phyloP scores from a whole-genome alignment of 2,797 vertebrate species.

The Etheostoma nigrum region DNA sequence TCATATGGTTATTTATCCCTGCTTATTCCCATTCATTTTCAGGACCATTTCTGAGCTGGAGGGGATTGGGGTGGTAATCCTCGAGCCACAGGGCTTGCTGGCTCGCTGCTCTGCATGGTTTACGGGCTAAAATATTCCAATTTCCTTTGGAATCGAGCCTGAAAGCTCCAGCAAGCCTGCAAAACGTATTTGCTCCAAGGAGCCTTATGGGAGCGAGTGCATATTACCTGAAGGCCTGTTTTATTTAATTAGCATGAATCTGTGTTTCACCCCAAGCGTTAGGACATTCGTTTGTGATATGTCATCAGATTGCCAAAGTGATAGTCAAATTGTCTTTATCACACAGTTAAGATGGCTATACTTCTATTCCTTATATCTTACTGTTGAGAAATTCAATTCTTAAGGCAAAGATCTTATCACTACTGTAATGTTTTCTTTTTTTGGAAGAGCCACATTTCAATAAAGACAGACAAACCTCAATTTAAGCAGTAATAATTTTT shows the following conservation, averaged over 20 bases:
- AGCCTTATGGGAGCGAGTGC: slow-evolving; percentile 57
- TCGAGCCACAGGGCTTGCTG: slow-evolving; percentile 58
- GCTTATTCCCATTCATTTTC: slow-evolving; percentile 72
- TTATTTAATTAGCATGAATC: slow-evolving; percentile 45
- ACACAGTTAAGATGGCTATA: background rate
- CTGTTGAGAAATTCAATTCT: background rate
- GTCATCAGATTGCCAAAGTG: slow-evolving; percentile 13
- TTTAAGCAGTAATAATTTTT: background rate
- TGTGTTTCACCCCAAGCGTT: slow-evolving; percentile 2
- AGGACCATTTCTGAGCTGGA: slow-evolving; percentile 56
- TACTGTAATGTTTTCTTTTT: background rate
- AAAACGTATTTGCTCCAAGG: slow-evolving; percentile 55
- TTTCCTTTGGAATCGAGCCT: slow-evolving; percentile 61
- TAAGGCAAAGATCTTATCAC: slow-evolving; percentile 17
- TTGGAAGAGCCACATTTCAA: slow-evolving; percentile 1
- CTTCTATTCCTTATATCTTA: background rate
- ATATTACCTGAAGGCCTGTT: slow-evolving; percentile 50
- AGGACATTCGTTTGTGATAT: background rate
- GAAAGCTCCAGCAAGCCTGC: slow-evolving; percentile 39
- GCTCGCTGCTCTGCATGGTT: slow-evolving; percentile 52
- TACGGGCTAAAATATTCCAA: slow-evolving; percentile 58
- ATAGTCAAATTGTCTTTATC: background rate
- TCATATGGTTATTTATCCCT: slow-evolving; percentile 71
- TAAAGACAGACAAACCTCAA: slow-evolving; percentile 5
- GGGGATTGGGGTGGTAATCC: slow-evolving; percentile 72